Base-by-base conservation (phyloP, 2,113 vertebrate genomes). In the Halichoerus grypus region DNA sequence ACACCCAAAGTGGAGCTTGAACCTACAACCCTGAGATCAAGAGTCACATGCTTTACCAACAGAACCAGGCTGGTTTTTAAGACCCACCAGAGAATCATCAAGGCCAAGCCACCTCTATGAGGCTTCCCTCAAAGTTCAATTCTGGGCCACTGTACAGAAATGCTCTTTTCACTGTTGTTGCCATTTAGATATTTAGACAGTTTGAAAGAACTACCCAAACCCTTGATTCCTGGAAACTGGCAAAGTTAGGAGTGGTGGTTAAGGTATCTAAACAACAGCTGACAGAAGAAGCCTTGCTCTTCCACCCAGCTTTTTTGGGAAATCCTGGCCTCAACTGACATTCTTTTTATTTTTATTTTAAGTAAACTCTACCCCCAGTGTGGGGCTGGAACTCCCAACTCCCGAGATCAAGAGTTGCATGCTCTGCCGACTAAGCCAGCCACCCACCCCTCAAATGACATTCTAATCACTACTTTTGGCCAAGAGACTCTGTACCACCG, bases 221-320 rank as follows among this genome's bases (percentile, higher is more conserved):
- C 22, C 63, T 74, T 96, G 69, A 93, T 88, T 88, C 39, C 82
- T 93, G 11, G 36, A 95, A 97, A 97, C 19, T 76, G 59, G 26
- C 14, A 84, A 67, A 94, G 55, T 83, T 36, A 88, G n/a, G 57
- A 89, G 42, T 79, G 28, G n/a, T n/a, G 26, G n/a, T 85, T 95
- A 87, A 21, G 18, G n/a, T 36, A 59, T 89, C 74, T 84, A 95
- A 94, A 93, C n/a, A 94, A 71, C 8, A 72, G 51, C 28, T 31
- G 14, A 69, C 18, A 81, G 81, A 96, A 51, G 63, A 82, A 82
- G 26, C 8, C 53, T 88, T 94, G 39, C 19, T 82, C 42, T 89
- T 2, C 18, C 21, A 88, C 16, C 88, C 51, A 46, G 67, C 61
- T 83, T 97, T 89, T 84, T 79, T 5, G 42, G 12, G 33, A 95